Conservation (phyloP, 2,888 invertebrate species). For the Zele albiditarsus region DNA sequence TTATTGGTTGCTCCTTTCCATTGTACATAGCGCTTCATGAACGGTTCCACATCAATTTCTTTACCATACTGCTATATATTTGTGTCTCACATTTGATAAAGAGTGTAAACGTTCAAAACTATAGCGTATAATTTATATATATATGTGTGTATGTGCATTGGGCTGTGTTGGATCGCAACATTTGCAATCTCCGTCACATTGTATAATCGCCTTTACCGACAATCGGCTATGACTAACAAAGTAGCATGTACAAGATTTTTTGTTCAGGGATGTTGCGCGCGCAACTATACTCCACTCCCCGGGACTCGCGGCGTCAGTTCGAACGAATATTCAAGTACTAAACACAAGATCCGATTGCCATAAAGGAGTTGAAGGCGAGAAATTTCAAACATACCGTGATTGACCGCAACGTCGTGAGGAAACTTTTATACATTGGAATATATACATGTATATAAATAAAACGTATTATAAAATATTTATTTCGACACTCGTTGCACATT, state of each 20-base stretch:
- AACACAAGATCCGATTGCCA: neutral
- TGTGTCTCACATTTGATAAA: no score
- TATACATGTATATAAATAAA: neutral
- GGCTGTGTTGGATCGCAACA: no score
- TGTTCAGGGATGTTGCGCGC: neutral
- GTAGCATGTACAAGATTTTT: neutral
- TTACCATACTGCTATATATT: no score
- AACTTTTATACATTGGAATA: slow-evolving; percentile 18
- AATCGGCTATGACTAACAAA: neutral
- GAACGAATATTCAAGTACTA: neutral
- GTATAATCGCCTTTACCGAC: neutral
- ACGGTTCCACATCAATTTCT: no score
- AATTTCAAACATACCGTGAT: slow-evolving; percentile 55
- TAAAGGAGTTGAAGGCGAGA: slow-evolving; percentile 35
- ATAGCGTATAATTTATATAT: no score
- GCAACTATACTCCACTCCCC: neutral
- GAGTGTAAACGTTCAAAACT: no score
- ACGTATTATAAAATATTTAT: slow-evolving; percentile 8
- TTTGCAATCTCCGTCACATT: neutral
- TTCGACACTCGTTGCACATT: neutral
- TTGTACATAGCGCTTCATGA: no score
- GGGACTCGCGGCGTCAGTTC: slow-evolving; percentile 4
- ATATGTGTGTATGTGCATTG: no score
- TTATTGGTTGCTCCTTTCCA: no score
- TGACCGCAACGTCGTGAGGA: slow-evolving; percentile 57